phyloP scores from a whole-genome alignment of 2,888 invertebrate species.

The Petrophora chlorosata region DNA sequence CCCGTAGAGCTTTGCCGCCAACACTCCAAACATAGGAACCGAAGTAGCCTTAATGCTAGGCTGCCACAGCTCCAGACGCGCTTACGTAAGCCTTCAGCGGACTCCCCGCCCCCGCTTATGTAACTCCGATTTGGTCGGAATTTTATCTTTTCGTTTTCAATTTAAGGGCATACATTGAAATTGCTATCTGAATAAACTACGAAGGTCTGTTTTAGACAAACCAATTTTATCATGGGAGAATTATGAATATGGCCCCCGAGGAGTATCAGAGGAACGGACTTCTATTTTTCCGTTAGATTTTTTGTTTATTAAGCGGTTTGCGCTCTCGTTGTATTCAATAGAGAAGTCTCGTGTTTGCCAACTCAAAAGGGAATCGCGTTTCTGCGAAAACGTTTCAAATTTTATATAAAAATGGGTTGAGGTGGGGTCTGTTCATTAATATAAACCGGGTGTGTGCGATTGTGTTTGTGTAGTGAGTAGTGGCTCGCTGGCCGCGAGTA shows the following conservation, averaged over 20 bases:
- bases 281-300: constrained; percentile 13
- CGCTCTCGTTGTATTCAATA: constrained; percentile 13
- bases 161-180: constrained; percentile 57
- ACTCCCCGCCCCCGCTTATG: constrained; percentile 72
- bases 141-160: constrained; percentile 56
- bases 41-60: not conserved
- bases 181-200: constrained; percentile 39
- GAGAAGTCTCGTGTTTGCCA: constrained; percentile 5
- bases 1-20: constrained; percentile 14
- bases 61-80: constrained; percentile 53
- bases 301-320: constrained; percentile 27
- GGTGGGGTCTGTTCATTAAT: constrained; percentile 8
- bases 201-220: constrained; percentile 33
- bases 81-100: constrained; percentile 74
- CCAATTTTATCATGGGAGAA: constrained; percentile 25
- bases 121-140: constrained; percentile 66
- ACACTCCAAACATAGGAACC: not conserved
- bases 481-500: constrained; percentile 24
- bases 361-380: constrained; percentile 11
- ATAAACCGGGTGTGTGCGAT: constrained; percentile 7
- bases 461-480: constrained; percentile 8
- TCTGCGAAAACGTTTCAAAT: constrained; percentile 3
- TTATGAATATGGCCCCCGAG: constrained; percentile 25
- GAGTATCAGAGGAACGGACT: constrained; percentile 16
- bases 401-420: constrained; percentile 16